Conservation (phyloP, 2,797 vertebrate species). For the Acridotheres tristis region DNA sequence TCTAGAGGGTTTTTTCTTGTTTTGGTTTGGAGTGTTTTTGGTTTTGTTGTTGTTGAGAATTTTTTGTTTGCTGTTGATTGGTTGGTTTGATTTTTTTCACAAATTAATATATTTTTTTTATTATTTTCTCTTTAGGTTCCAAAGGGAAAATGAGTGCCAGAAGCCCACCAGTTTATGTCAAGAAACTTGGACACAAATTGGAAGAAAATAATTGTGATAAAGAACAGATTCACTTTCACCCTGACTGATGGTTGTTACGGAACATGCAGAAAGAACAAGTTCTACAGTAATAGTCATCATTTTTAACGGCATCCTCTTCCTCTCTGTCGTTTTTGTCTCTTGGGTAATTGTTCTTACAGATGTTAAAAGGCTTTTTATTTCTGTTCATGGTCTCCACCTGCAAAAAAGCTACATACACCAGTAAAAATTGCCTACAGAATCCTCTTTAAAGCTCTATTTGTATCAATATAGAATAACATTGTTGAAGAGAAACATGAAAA, state of each 20-base stretch:
- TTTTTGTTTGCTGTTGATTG: too few relatives aligned
- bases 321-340: neutral
- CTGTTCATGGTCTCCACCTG: neutral
- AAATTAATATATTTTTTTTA: neutral
- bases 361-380: conserved; percentile 6
- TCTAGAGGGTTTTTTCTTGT: neutral
- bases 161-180: neutral
- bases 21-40: neutral
- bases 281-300: neutral
- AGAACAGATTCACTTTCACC: neutral
- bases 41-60: neutral
- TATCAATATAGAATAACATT: neutral
- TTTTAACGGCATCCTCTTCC: neutral
- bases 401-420: neutral
- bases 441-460: conserved; percentile 14
- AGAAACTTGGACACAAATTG: neutral
- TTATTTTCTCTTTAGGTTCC: neutral
- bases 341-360: neutral
- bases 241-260: neutral
- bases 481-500: neutral
- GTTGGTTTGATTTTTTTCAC: neutral
- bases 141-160: neutral
- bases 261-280: neutral
- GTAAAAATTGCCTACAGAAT: neutral
- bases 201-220: neutral